Evolutionary conservation across 2,113 vertebrate genomes (phyloP).

Genomic region (Hiodon alosoides): DNA sequence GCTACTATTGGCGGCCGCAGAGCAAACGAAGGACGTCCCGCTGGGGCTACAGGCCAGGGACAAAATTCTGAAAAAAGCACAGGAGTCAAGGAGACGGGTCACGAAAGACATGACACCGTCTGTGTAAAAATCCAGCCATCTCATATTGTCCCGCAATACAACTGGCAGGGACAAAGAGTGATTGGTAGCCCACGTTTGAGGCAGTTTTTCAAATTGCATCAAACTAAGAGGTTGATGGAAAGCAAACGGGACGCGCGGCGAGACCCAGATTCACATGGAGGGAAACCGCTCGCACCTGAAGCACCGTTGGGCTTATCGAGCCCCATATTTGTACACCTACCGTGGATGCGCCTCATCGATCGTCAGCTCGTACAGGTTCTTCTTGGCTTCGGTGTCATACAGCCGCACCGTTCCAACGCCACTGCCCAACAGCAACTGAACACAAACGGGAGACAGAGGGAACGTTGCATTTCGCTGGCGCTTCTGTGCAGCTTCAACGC

Average conservation of each 20-base stretch:
- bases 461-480: too few species aligned
- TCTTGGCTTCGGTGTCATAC: slow-evolving; percentile 95
- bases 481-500: not conserved
- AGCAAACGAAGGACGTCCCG: slow-evolving; percentile 90
- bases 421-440: slow-evolving; percentile 86
- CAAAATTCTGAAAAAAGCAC: slow-evolving; percentile 74
- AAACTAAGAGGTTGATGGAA: not conserved
- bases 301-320: not conserved
- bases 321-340: slow-evolving; percentile 47
- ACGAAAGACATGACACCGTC: not conserved
- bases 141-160: not conserved
- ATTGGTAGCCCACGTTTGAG: too few species aligned
- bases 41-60: slow-evolving; percentile 90
- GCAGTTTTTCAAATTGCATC: not conserved
- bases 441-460: slow-evolving; percentile 1
- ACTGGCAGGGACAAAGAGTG: too few species aligned
- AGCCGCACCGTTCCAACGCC: slow-evolving; percentile 86
- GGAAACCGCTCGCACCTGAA: not conserved
- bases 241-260: not conserved
- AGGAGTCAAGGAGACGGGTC: not conserved
- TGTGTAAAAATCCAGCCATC: not conserved
- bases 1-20: slow-evolving; percentile 72
- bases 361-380: slow-evolving; percentile 90
- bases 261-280: too few species aligned
- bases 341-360: slow-evolving; percentile 85